A percentile compares a stretch with the other conserved stretches of the same genome.
phyloP scores from a whole-genome alignment of 2,888 invertebrate genomes.

The Amorpha juglandis region DNA sequence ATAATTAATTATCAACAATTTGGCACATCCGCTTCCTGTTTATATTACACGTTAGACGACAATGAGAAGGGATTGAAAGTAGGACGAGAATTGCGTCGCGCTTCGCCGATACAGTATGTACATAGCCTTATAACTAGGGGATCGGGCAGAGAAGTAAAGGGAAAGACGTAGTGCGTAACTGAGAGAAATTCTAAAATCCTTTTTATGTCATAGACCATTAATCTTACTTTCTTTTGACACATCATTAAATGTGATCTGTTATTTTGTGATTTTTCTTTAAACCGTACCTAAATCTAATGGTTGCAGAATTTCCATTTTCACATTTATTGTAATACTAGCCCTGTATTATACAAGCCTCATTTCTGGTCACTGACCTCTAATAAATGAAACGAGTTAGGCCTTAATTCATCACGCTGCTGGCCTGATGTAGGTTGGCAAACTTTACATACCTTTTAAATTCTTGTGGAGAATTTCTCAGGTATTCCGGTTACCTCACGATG shows the following conservation, averaged over 20 bases:
- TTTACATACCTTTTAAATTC: too few relatives aligned
- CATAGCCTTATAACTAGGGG: conserved; percentile 5
- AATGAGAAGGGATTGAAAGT: conserved; percentile 34
- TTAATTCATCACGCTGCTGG: too few relatives aligned
- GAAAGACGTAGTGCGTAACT: background rate
- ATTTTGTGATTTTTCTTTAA: too few relatives aligned
- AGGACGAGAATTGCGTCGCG: conserved; percentile 29
- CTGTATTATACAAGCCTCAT: too few relatives aligned
- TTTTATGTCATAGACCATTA: background rate
- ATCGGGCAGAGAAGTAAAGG: background rate
- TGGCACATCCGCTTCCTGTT: conserved; percentile 78
- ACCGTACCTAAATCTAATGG: too few relatives aligned
- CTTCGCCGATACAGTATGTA: background rate
- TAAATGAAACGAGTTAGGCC: too few relatives aligned
- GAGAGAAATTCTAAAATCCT: background rate
- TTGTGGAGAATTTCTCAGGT: too few relatives aligned
- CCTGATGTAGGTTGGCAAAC: too few relatives aligned
- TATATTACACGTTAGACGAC: conserved; percentile 54
- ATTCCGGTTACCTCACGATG: too few relatives aligned
- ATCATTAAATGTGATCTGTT: background rate
- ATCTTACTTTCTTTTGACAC: background rate
- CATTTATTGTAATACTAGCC: too few relatives aligned
- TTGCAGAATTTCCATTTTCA: too few relatives aligned
- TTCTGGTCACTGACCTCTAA: too few relatives aligned
- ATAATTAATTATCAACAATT: conserved; percentile 71